A percentile compares a stretch with the other conserved stretches of the same genome.
These are phyloP conservation scores for Phaenicophaeus curvirostris DNA, from an alignment of 2,797 vertebrate species.

Conservation along the genomic window DNA sequence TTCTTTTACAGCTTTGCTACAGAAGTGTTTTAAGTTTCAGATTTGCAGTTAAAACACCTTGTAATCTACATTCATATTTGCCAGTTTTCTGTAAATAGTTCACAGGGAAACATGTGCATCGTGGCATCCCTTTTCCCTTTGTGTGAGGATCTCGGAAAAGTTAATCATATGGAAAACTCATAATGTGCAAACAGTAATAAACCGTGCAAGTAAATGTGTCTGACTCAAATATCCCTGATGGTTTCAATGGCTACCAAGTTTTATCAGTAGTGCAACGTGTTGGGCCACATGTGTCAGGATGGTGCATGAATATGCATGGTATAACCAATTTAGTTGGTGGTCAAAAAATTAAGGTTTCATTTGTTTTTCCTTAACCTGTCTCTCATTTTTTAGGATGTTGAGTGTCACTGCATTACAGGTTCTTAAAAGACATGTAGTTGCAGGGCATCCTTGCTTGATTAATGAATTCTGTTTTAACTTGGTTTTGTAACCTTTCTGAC, in stretches of 20 bases:
- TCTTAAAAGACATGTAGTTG: background rate
- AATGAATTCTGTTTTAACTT: background rate
- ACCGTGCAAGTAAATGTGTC: background rate
- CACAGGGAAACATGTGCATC: background rate
- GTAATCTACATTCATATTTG: background rate
- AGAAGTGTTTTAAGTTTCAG: background rate
- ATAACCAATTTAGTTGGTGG: background rate
- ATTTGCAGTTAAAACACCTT: background rate
- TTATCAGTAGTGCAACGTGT: background rate
- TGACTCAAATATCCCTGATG: background rate
- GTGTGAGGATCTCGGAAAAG: background rate
- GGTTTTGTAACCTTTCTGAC: background rate
- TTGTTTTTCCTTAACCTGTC: background rate
- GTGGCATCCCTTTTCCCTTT: background rate
- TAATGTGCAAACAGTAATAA: background rate
- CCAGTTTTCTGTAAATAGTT: background rate
- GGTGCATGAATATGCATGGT: background rate
- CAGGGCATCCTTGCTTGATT: background rate
- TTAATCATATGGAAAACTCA: background rate
- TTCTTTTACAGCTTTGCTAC: conserved; percentile 17
- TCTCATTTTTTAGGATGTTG: background rate
- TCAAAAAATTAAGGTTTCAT: background rate
- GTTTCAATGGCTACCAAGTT: background rate
- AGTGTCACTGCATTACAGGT: background rate
- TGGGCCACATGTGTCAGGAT: background rate